Evolutionary conservation across 2,888 invertebrate species (phyloP), one percentile per base, ranked within the genome.

Genomic region (Hydrotaea diabolus): DNA sequence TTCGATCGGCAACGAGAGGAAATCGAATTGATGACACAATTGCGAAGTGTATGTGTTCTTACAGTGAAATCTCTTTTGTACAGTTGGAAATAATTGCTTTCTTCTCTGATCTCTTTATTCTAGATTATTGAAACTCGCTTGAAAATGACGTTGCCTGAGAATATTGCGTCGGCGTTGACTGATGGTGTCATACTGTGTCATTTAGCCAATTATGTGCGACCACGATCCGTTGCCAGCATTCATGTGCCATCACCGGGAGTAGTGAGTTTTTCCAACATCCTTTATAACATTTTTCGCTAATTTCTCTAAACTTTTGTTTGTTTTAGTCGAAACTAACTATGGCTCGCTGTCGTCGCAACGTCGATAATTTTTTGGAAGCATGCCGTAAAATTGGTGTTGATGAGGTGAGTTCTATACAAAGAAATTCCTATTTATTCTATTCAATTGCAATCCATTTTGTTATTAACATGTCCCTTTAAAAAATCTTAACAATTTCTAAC

Each of bases 111-210:
- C 71, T 66, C 4, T 77, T 31, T 64, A 76, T 85, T 88, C 91
- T 72, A 98, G 98, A 96, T 97, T 89, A 97, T 98, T 89, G 98
- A 98, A 93, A 94, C 95, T 15, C 94, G 97, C 75, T 93, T 98
- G 89, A 98, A 98, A 93, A 96, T 98, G 95, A 95, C 96, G 2
- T 93, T 98, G 78, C 98, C 98, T 0, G 95, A 95, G 89, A 96
- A 97, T 91, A 93, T 98, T 88, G 95, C 97, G 66, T 95, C 97
- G 49, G 96, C 97, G 64, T 93, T 98, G 88, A 95, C 96, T 36
- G 98, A 98, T 93, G 98, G 98, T 21, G 98, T 98, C 76, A 97
- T 98, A 86, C 93, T 98, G 85, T 98, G 98, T 91, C 98, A 98
- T 93, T 94, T 98, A 88, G 98, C 98, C 76, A 98, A 98, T 93